Base-by-base conservation (phyloP, 2,797 vertebrate species). In the Oryzias dopingdopingensis region DNA sequence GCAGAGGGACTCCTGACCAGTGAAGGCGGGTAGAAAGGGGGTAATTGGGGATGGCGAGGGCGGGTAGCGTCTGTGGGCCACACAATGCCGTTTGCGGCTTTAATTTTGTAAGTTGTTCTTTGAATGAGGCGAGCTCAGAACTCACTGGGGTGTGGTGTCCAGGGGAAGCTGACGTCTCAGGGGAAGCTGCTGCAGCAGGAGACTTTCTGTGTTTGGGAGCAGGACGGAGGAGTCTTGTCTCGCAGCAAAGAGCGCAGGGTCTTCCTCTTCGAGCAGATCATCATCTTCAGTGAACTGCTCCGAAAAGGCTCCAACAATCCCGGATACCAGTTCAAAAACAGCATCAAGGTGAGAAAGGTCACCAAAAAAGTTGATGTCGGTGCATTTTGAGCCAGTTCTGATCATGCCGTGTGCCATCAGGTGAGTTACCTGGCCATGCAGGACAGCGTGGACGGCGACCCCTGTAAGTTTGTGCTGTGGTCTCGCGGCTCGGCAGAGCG, bases 101-200 rank as follows among this genome's bases (percentile, higher is more conserved):
- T 0, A 12, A 37, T 12, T 12, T 12, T 4, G 10, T 37, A 12
- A 37, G 46, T 14, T 24, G 13, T 24, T 22, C 17, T 17, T 47
- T 42, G 41, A 56, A 3, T 52, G n/a, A 22, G 15, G 26, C 7
- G 7, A 6, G 22, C 37, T 16, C 7, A 10, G 20, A 26, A 16
- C 42, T 41, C 23, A 23, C 44, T 14, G 40, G 46, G 13, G 1
- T 17, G n/a, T 59, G 5, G 20, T 24, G 6, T 67, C 18, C 84
- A 98, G 97, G 96, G 96, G 56, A 97, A 97, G 71, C 71, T 99
- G 85, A 96, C 94, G 0, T 94, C 94, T 61, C 96, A 99, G 84
- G 97, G 96, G 55, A 97, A 98, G 89, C 92, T 99, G 65, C 90
- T 99, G 54, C 96, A 96, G 85, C 97, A 99, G 90, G 96, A 98